Conservation (phyloP, 2,797 vertebrate genomes). For the Galaxias olidus region DNA sequence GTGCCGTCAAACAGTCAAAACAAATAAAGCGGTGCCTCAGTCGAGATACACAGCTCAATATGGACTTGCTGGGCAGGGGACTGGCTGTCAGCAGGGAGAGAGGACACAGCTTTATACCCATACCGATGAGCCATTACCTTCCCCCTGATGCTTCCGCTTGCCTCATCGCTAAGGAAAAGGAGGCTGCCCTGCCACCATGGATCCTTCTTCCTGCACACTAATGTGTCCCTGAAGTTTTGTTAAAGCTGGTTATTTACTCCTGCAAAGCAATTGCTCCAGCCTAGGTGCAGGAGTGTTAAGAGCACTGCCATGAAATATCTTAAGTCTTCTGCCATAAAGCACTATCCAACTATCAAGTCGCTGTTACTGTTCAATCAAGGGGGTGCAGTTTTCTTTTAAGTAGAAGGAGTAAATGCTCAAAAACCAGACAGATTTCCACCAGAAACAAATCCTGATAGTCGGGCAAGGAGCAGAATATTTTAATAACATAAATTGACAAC, state of each 20-base stretch:
- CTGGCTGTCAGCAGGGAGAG: slow-evolving; percentile 64
- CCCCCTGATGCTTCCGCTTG: slow-evolving; percentile 48
- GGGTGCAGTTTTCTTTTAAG: slow-evolving; percentile 52
- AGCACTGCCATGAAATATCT: slow-evolving; percentile 69
- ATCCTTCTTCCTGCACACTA: slow-evolving; percentile 69
- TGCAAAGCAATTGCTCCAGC: slow-evolving; percentile 70
- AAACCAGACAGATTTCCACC: slow-evolving; percentile 1
- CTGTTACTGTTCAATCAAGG: slow-evolving; percentile 60
- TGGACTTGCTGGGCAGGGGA: slow-evolving; percentile 64
- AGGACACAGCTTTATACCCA: slow-evolving; percentile 68
- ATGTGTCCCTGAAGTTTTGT: slow-evolving; percentile 84
- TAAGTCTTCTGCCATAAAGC: slow-evolving; percentile 60
- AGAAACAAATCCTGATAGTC: background rate
- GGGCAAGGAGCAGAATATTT: background rate
- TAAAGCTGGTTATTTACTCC: slow-evolving; percentile 83
- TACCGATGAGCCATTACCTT: slow-evolving; percentile 71
- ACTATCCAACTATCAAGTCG: slow-evolving; percentile 55
- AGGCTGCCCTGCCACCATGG: slow-evolving; percentile 53
- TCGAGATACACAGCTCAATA: slow-evolving; percentile 70
- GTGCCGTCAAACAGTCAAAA: slow-evolving; percentile 74
- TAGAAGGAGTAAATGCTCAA: slow-evolving; percentile 26
- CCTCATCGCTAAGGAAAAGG: slow-evolving; percentile 51
- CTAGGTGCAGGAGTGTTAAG: slow-evolving; percentile 54
- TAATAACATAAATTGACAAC: too few species aligned
- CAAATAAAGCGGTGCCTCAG: slow-evolving; percentile 70